Evolutionary conservation across 2,888 invertebrate species (phyloP).

Genomic region (Andrena trimmerana): DNA sequence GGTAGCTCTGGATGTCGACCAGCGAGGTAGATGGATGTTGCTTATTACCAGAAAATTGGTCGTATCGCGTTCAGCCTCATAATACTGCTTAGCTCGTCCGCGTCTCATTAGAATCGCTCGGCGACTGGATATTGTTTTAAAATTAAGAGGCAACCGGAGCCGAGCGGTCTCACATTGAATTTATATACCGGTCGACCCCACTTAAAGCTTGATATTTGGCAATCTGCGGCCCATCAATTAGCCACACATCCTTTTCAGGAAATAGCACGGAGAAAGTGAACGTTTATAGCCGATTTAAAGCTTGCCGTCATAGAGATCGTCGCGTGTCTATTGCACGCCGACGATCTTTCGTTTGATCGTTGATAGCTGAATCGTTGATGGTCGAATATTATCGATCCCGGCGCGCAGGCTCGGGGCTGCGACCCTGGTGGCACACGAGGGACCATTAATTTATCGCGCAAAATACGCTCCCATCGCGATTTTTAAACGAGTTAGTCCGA

Average conservation of each 20-base stretch:
- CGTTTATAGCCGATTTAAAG: conserved; percentile 11
- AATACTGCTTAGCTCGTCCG: background rate
- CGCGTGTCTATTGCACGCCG: background rate
- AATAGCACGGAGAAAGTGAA: conserved; percentile 41
- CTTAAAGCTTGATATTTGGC: conserved; percentile 33
- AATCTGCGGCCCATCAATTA: conserved; percentile 30
- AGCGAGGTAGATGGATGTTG: background rate
- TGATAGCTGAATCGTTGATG: background rate
- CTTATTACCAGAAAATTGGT: conserved; percentile 17
- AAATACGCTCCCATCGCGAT: conserved; percentile 6
- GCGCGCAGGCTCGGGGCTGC: too few species aligned
- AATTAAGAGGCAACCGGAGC: conserved; percentile 31
- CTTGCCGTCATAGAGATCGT: conserved; percentile 2
- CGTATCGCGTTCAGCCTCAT: background rate
- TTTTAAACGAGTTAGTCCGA: conserved; percentile 33
- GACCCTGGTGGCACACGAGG: background rate
- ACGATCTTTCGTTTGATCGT: background rate
- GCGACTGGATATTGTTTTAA: conserved; percentile 12
- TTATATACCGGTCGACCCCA: conserved; percentile 45
- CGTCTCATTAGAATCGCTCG: conserved; percentile 3
- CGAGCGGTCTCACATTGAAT: conserved; percentile 28
- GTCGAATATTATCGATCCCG: conserved; percentile 2
- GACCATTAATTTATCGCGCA: background rate
- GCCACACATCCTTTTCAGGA: conserved; percentile 14
- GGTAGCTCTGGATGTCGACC: background rate